Evolutionary conservation across 2,797 vertebrate species (phyloP).

Genomic region (Microctenopoma lineatum): DNA sequence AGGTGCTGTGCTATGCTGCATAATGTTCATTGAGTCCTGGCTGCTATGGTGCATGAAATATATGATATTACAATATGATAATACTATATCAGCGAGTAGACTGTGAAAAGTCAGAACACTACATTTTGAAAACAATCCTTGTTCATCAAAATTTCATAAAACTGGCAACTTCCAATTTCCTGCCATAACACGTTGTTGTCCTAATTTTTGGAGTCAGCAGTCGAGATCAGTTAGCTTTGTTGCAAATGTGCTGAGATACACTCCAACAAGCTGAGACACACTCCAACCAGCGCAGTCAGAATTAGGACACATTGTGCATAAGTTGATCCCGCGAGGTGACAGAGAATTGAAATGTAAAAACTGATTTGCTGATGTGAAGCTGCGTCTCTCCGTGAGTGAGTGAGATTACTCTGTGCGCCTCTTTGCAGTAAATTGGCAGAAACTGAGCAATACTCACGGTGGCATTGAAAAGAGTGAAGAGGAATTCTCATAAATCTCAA

Average conservation of each 20-base stretch:
- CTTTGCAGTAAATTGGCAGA: constrained; percentile 4
- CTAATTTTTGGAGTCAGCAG: constrained; percentile 47
- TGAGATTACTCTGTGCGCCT: constrained; percentile 11
- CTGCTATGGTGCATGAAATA: background rate
- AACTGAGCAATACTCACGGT: constrained; percentile 7
- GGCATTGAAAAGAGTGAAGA: background rate
- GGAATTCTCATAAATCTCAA: constrained; percentile 18
- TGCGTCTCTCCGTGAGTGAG: background rate
- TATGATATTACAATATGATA: background rate
- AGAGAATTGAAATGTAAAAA: constrained; percentile 41
- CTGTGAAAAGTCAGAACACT: constrained; percentile 2
- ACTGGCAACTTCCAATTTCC: constrained; percentile 7
- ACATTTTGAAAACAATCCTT: background rate
- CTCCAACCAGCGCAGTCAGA: constrained; percentile 44
- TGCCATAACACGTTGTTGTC: constrained; percentile 15
- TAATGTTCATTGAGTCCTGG: background rate
- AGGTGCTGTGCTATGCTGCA: background rate
- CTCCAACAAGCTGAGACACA: constrained; percentile 41
- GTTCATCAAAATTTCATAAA: constrained; percentile 23
- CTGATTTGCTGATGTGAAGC: constrained; percentile 56
- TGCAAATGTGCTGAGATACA: constrained; percentile 38
- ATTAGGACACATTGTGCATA: constrained; percentile 46
- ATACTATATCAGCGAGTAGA: background rate
- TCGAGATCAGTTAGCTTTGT: constrained; percentile 40
- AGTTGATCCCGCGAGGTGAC: constrained; percentile 45